Evolutionary conservation across 1,140 invertebrate species (phyloP).

Genomic region (Penaeus indicus): DNA sequence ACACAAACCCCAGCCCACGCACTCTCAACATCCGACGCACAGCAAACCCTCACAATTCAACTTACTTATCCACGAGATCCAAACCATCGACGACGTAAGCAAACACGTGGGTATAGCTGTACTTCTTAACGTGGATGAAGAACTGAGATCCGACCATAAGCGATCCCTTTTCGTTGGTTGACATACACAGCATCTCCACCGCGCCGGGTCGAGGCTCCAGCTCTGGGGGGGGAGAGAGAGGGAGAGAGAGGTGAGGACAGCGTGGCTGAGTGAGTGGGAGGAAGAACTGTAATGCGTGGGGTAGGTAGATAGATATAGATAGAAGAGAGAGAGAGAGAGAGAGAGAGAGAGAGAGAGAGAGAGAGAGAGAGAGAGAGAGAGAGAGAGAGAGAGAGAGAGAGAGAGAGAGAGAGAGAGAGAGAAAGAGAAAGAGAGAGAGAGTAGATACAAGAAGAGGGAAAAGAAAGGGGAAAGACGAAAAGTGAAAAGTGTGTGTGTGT

Average conservation of each 20-base stretch:
- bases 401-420: neutral
- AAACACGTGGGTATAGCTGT: conserved; percentile 83
- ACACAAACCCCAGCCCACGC: too few relatives aligned
- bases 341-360: neutral
- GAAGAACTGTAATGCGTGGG: neutral
- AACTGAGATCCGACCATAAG: conserved; percentile 88
- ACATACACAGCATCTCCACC: conserved; percentile 85
- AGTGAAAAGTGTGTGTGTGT: too few relatives aligned
- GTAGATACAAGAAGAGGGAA: neutral
- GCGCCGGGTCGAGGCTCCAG: conserved; percentile 76
- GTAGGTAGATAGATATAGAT: neutral
- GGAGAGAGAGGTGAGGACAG: neutral
- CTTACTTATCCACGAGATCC: conserved; percentile 80
- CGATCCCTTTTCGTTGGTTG: conserved; percentile 83
- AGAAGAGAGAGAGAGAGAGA: neutral
- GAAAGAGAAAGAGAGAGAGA: neutral
- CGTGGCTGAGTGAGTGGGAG: neutral
- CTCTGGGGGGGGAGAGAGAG: conserved; percentile 32
- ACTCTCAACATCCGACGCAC: neutral
- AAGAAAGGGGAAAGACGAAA: neutral
- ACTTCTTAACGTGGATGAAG: conserved; percentile 77
- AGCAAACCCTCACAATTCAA: neutral
- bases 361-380: neutral
- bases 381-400: neutral
- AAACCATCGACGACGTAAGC: conserved; percentile 85